Evolutionary conservation across 2,113 vertebrate species (phyloP).

Genomic region (Capricornis sumatraensis): DNA sequence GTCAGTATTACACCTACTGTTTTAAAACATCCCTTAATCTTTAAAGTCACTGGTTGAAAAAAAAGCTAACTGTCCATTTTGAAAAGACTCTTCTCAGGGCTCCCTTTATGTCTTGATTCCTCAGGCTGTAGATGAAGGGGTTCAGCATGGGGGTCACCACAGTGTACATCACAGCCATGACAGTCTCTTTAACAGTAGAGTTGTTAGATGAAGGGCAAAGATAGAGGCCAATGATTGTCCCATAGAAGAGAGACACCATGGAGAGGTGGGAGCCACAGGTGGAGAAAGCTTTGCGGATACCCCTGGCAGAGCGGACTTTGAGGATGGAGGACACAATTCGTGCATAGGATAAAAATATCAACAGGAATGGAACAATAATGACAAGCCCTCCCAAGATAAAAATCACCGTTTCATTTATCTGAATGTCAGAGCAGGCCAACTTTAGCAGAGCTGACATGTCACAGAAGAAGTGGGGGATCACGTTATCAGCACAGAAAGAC

Average conservation of each 20-base stretch:
- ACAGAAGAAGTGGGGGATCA: constrained; percentile 73
- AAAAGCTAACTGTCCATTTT: neutral
- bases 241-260: constrained; percentile 66
- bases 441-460: constrained; percentile 68
- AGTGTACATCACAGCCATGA: constrained; percentile 66
- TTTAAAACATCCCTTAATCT: neutral
- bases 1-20: neutral
- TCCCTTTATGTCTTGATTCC: constrained; percentile 66
- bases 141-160: constrained; percentile 70
- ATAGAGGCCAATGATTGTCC: constrained; percentile 55
- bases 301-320: constrained; percentile 28
- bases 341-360: constrained; percentile 49
- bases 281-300: constrained; percentile 58
- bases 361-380: constrained; percentile 43
- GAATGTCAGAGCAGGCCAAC: constrained; percentile 61
- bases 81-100: constrained; percentile 23
- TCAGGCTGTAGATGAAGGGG: constrained; percentile 69
- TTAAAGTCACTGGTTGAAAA: neutral
- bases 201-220: constrained; percentile 40
- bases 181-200: constrained; percentile 52
- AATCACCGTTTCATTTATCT: constrained; percentile 46
- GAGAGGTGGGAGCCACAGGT: constrained; percentile 68
- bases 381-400: constrained; percentile 45
- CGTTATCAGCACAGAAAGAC: constrained; percentile 47
- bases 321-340: constrained; percentile 52